Percentiles rank a stretch among this genome's conserved stretches.
These are phyloP conservation scores for Globodera rostochiensis DNA, from an alignment of 1,140 invertebrate species.

Conservation along the genomic window DNA sequence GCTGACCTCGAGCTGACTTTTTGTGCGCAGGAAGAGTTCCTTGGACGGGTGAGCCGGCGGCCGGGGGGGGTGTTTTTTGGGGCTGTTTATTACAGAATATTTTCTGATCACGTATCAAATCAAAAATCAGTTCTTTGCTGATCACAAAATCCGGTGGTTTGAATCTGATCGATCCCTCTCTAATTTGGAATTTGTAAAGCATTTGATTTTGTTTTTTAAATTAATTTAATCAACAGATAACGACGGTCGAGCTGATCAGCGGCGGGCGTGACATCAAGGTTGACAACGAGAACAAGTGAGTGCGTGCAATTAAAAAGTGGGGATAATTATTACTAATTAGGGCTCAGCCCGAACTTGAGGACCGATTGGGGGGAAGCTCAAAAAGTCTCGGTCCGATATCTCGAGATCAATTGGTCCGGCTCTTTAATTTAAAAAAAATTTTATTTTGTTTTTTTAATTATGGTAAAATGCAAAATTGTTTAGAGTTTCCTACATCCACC, in stretches of 20 bases:
- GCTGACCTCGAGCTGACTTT: constrained; percentile 91
- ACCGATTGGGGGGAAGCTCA: no score
- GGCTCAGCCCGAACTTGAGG: no score
- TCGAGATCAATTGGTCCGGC: not conserved
- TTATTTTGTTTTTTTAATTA: no score
- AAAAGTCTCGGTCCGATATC: no score
- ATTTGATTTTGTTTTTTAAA: not conserved
- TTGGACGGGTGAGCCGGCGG: constrained; percentile 78
- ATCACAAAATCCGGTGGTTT: no score
- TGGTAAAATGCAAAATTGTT: constrained; percentile 11
- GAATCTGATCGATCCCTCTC: no score
- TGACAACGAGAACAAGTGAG: constrained; percentile 93
- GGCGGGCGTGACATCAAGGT: constrained; percentile 89
- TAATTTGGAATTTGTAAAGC: not conserved
- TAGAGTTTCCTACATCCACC: constrained; percentile 93
- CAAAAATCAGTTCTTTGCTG: no score
- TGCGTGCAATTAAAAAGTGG: constrained; percentile 21
- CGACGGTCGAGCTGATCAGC: constrained; percentile 76
- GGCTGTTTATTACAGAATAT: no score
- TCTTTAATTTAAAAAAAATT: no score
- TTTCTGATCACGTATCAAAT: no score
- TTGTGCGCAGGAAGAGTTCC: constrained; percentile 90
- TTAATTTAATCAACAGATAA: constrained; percentile 43
- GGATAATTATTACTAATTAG: not conserved
- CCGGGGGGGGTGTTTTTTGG: no score